A percentile compares a stretch with the other conserved stretches of the same genome.
Conservation (phyloP, 2,888 invertebrate genomes). For the Megastigmus dorsalis region DNA sequence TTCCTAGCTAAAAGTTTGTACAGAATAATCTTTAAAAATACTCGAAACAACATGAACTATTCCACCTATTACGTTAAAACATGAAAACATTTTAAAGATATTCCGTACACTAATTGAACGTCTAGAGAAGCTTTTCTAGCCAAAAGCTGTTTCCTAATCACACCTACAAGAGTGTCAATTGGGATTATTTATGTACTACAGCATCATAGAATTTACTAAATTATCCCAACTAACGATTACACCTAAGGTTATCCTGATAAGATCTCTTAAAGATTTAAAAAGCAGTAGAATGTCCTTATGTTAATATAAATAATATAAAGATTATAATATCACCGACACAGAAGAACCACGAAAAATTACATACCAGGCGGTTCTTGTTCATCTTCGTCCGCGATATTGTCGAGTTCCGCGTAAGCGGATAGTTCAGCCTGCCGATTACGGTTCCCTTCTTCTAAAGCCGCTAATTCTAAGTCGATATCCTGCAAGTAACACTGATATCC, state of each 20-base stretch:
- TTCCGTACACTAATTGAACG: conserved; percentile 1
- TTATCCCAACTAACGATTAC: conserved; percentile 17
- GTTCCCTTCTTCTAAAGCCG: conserved; percentile 71
- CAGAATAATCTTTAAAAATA: too few species aligned
- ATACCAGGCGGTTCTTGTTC: conserved; percentile 73
- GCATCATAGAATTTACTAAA: conserved; percentile 26
- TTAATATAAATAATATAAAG: background rate
- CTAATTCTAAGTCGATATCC: conserved; percentile 72
- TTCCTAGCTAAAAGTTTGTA: too few species aligned
- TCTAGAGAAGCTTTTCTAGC: conserved; percentile 17
- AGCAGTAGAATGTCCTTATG: background rate
- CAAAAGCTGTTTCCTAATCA: background rate
- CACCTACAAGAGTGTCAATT: background rate
- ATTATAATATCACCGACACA: background rate
- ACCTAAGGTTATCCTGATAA: conserved; percentile 12
- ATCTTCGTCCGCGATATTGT: conserved; percentile 73
- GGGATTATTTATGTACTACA: conserved; percentile 37
- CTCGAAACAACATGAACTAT: too few species aligned
- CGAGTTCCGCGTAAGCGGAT: conserved; percentile 71
- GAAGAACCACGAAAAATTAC: conserved; percentile 31
- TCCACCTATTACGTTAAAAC: too few species aligned
- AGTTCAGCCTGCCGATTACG: conserved; percentile 71
- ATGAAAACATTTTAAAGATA: conserved; percentile 5
- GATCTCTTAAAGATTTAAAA: background rate
- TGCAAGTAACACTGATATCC: conserved; percentile 71